phyloP scores from a whole-genome alignment of 2,888 invertebrate genomes.

The Shargacucullia verbasci region DNA sequence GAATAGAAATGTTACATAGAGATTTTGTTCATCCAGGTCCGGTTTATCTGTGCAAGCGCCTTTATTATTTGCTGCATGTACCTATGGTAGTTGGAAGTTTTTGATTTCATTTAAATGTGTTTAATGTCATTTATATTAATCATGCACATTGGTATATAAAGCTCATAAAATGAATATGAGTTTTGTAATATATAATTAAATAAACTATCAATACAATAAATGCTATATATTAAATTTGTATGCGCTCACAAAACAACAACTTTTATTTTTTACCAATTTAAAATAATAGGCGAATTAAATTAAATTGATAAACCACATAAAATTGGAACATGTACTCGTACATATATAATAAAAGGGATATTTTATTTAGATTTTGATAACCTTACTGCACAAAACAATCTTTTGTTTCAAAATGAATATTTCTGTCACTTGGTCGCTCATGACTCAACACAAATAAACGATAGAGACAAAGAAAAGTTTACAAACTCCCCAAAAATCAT shows the following conservation, averaged over 20 bases:
- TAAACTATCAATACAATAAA: constrained; percentile 10
- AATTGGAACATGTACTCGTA: not conserved
- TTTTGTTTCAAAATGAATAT: not conserved
- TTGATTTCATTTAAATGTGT: no score
- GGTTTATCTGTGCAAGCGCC: not conserved
- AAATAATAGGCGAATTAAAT: not conserved
- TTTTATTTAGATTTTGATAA: constrained; percentile 1
- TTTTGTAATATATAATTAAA: no score
- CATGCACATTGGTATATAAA: no score
- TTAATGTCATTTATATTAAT: no score
- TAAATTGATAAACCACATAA: not conserved
- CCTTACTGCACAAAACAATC: not conserved
- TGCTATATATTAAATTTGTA: constrained; percentile 30
- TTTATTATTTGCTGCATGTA: no score
- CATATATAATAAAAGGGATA: not conserved
- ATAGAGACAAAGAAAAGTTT: not conserved
- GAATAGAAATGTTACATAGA: constrained; percentile 30
- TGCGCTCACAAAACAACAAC: constrained; percentile 14
- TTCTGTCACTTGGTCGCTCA: no score
- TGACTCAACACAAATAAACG: not conserved
- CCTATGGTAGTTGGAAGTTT: no score
- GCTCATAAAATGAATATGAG: no score
- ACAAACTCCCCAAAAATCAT: not conserved
- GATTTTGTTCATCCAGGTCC: constrained; percentile 14
- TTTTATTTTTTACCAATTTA: constrained; percentile 14